Conservation (phyloP, 1,140 invertebrate species). For the Macrotrachela quadricornifera region DNA sequence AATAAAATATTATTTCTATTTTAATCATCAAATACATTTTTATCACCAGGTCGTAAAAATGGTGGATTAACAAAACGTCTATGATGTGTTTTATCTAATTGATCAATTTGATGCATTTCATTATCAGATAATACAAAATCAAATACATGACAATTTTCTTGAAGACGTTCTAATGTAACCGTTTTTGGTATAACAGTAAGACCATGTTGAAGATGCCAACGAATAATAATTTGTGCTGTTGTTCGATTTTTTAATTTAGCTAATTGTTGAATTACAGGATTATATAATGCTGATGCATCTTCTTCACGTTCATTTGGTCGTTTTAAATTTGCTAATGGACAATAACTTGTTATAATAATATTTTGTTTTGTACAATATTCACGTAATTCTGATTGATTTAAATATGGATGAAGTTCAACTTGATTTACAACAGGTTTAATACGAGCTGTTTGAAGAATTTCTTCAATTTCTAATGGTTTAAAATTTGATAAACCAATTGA, state of each 20-base stretch:
- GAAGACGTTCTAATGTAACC: background rate
- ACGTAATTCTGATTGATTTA: slow-evolving; percentile 13
- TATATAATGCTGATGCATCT: slow-evolving; percentile 11
- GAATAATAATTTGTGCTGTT: slow-evolving; percentile 13
- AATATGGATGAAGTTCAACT: slow-evolving; percentile 20
- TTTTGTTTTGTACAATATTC: slow-evolving; percentile 15
- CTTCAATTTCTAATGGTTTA: slow-evolving; percentile 16
- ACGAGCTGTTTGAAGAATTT: slow-evolving; percentile 12
- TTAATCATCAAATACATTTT: no score
- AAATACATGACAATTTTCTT: background rate
- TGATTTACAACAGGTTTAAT: slow-evolving; percentile 19
- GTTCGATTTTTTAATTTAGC: slow-evolving; percentile 14
- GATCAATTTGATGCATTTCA: slow-evolving; percentile 25
- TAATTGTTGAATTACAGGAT: slow-evolving; percentile 12
- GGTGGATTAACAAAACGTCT: no score
- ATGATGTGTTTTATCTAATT: slow-evolving; percentile 24
- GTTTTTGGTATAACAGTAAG: slow-evolving; percentile 19
- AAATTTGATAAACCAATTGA: slow-evolving; percentile 32
- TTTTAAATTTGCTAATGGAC: slow-evolving; percentile 15
- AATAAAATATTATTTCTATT: no score
- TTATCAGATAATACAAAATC: background rate
- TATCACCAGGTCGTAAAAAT: no score
- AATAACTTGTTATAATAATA: slow-evolving; percentile 19
- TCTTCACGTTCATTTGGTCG: slow-evolving; percentile 9
- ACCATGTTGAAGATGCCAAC: slow-evolving; percentile 16